phyloP scores from a whole-genome alignment of 1,140 invertebrate genomes.

The Nebria ingens region DNA sequence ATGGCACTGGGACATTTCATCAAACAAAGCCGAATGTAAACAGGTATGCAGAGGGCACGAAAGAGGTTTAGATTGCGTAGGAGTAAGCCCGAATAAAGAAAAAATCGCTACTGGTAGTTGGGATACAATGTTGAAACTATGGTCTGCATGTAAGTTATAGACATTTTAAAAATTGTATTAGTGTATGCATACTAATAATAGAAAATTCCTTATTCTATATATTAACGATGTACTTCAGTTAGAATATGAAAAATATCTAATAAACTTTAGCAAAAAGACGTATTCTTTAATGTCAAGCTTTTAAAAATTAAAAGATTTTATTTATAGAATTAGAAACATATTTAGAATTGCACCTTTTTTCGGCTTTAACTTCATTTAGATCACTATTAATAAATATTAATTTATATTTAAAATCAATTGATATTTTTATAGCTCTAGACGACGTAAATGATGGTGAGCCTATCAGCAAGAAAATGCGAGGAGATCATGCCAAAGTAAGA shows the following conservation, averaged over 20 bases:
- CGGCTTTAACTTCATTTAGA: no score
- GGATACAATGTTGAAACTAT: constrained; percentile 75
- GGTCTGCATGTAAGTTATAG: constrained; percentile 52
- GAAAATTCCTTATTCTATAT: no score
- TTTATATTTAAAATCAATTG: background rate
- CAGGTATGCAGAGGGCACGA: constrained; percentile 80
- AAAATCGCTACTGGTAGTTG: constrained; percentile 84
- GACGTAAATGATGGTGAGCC: constrained; percentile 38
- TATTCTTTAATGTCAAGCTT: no score
- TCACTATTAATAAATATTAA: no score
- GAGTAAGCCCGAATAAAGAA: constrained; percentile 51
- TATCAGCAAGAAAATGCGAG: constrained; percentile 37
- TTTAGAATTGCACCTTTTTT: no score
- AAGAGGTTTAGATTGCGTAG: constrained; percentile 75
- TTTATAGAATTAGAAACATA: no score
- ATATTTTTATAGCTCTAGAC: constrained; percentile 25
- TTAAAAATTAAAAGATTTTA: no score
- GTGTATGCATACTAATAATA: no score
- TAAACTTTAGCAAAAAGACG: no score
- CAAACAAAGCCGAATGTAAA: constrained; percentile 69
- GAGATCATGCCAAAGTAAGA: constrained; percentile 30
- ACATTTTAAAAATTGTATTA: constrained; percentile 2
- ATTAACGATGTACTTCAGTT: no score
- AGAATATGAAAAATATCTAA: no score
- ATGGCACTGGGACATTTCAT: constrained; percentile 75